Percentiles rank a stretch among this genome's conserved stretches.
These are phyloP conservation scores for Agraylea sexmaculata DNA, from an alignment of 1,140 invertebrate species.

Conservation along the genomic window DNA sequence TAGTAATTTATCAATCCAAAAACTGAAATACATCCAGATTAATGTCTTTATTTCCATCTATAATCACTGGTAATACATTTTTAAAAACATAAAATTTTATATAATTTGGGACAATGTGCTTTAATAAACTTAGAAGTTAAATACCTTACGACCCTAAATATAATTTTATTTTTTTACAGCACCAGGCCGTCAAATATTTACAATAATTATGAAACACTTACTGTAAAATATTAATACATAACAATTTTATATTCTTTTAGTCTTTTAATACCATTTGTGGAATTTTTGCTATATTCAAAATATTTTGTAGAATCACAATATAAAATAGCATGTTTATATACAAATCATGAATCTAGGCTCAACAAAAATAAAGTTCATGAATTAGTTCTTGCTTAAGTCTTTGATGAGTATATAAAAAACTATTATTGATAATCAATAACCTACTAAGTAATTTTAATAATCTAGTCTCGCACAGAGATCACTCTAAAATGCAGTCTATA, in stretches of 20 bases:
- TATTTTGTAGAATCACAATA: too few relatives aligned
- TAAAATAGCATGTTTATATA: neutral
- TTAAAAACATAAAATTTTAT: too few relatives aligned
- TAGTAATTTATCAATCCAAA: too few relatives aligned
- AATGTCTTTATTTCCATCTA: too few relatives aligned
- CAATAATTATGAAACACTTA: conserved; percentile 10
- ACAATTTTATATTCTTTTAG: conserved; percentile 8
- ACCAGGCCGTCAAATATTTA: conserved; percentile 16
- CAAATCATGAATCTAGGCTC: neutral
- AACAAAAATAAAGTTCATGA: too few relatives aligned
- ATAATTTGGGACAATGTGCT: too few relatives aligned
- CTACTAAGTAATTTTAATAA: conserved; percentile 12
- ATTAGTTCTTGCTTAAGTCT: too few relatives aligned
- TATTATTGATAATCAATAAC: conserved; percentile 9
- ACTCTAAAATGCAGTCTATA: conserved; percentile 23
- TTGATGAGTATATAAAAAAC: conserved; percentile 8
- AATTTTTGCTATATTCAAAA: conserved; percentile 1
- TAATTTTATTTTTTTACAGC: conserved; percentile 8
- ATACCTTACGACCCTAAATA: neutral
- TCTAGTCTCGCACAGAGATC: conserved; percentile 18
- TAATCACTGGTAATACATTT: too few relatives aligned
- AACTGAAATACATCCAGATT: too few relatives aligned
- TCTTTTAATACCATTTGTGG: conserved; percentile 4
- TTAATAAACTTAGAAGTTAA: too few relatives aligned
- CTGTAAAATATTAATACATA: conserved; percentile 6